phyloP scores from a whole-genome alignment of 2,113 vertebrate genomes.

The Ploceus nigricollis region DNA sequence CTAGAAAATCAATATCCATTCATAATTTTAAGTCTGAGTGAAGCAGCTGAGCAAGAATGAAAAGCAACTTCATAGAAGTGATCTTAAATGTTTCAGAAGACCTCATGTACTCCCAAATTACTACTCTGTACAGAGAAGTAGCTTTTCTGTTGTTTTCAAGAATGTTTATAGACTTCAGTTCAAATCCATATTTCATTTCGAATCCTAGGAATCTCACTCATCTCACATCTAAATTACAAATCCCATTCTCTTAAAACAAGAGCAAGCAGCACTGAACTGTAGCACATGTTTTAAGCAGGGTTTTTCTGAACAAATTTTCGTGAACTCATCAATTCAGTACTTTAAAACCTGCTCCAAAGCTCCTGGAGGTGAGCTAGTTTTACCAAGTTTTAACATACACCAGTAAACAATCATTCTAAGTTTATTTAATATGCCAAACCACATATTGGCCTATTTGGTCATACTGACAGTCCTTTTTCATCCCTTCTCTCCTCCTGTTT shows the following conservation, averaged over 20 bases:
- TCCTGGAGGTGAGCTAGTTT: neutral
- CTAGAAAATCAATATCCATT: neutral
- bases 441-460: neutral
- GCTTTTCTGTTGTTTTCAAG: neutral
- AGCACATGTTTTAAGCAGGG: rapidly evolving
- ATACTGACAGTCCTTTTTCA: neutral
- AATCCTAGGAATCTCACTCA: neutral
- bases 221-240: neutral
- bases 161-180: neutral
- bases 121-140: neutral
- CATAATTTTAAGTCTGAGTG: neutral
- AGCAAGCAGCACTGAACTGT: neutral
- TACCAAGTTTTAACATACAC: neutral
- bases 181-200: neutral
- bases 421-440: neutral
- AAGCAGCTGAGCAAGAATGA: neutral
- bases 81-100: neutral
- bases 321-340: neutral
- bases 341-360: neutral
- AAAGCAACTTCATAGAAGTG: neutral
- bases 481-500: rapidly evolving
- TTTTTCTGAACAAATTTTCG: neutral
- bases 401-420: neutral
- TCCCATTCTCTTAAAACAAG: neutral
- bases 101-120: neutral